Base-by-base conservation (phyloP, 2,888 invertebrate species). In the Zaprionus obscuricornis region DNA sequence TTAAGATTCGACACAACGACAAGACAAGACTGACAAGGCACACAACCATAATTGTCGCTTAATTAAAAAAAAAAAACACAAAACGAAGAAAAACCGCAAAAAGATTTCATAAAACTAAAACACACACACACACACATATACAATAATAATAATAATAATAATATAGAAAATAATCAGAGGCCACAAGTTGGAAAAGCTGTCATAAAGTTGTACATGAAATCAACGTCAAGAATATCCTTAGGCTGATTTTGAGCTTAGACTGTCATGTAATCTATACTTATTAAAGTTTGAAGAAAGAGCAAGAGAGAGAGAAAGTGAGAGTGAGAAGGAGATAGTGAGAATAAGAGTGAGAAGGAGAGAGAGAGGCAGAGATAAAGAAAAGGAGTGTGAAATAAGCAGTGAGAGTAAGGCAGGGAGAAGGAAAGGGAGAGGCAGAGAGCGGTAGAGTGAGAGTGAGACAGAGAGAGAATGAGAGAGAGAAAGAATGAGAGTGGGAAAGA, bases 221-320 rank as follows among this genome's bases (percentile, higher is more conserved):
- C 6, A 7, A 24, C 27, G 27, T 29, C 13, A 65, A 59, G 34
- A 46, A n/a, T n/a, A n/a, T n/a, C n/a, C n/a, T n/a, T n/a, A n/a
- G n/a, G 29, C 17, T 39, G 20, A 8, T 22, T n/a, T 16, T 13
- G n/a, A 45, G 52, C 49, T 54, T 36, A 51, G 52, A 18, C 57
- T 58, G 64, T 65, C 64, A 57, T 24, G 33, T 40, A 63, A 57
- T 17, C 57, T 37, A 39, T 43, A 54, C 68, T 60, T 56, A 72
- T 77, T 77, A 71, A 59, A 66, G 33, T 59, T 60, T 45, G 65
- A 75, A 66, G 51, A 54, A 55, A 50, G 37, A 56, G 39, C 40
- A 43, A 51, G 16, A 58, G 42, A 47, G 20, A 45, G 52, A 36
- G 34, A 6, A 11, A 31, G 37, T 39, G 14, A 1, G 20, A 6